A percentile compares a stretch with the other conserved stretches of the same genome.
These are phyloP conservation scores for Eurystomus gularis DNA, from an alignment of 2,113 vertebrate species.

Conservation along the genomic window DNA sequence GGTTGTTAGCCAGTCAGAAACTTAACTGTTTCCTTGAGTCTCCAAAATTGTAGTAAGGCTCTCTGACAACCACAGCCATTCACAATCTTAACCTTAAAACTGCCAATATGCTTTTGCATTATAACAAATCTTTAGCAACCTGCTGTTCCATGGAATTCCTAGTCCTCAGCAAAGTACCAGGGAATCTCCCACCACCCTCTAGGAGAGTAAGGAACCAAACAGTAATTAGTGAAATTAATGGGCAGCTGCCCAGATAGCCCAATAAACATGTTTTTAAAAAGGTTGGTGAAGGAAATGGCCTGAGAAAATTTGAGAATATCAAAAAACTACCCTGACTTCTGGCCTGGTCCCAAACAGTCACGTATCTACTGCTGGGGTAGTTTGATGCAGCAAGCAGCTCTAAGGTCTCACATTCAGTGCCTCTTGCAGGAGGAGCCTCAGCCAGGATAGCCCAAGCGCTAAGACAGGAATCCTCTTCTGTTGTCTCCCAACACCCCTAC, in stretches of 20 bases:
- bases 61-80: background rate
- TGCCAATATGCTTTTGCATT: background rate
- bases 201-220: background rate
- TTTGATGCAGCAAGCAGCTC: background rate
- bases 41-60: background rate
- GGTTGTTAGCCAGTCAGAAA: background rate
- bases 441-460: background rate
- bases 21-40: background rate
- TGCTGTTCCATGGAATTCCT: background rate
- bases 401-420: background rate
- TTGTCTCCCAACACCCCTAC: background rate
- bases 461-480: background rate
- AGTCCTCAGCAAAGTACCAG: background rate
- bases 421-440: background rate
- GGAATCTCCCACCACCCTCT: background rate
- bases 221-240: background rate
- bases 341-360: background rate
- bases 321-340: background rate
- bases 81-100: background rate
- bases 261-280: background rate
- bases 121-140: background rate
- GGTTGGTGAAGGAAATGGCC: background rate
- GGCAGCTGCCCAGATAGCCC: background rate
- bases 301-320: background rate
- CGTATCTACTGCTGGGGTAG: background rate